phyloP scores from a whole-genome alignment of 2,888 invertebrate species.

The Drosophila meridionalis region DNA sequence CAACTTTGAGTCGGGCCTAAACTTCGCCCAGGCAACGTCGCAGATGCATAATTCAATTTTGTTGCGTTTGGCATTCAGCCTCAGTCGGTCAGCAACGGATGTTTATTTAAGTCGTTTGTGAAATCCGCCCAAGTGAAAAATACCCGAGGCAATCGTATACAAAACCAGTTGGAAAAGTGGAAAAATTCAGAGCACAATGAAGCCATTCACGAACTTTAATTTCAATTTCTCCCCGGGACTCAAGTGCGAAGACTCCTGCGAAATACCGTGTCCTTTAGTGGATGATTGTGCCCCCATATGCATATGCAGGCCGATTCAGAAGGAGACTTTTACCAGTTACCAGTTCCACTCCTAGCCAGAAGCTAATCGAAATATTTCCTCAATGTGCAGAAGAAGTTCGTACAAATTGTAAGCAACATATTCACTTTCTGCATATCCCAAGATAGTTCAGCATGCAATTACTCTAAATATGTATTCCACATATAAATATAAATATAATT shows the following conservation, averaged over 20 bases:
- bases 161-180: background rate
- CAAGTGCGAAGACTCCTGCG: conserved; percentile 27
- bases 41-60: conserved; percentile 36
- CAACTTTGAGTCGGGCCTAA: conserved; percentile 41
- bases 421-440: background rate
- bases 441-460: conserved; percentile 1
- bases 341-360: conserved; percentile 3
- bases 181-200: conserved; percentile 68
- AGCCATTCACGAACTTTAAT: conserved; percentile 82
- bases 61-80: conserved; percentile 32
- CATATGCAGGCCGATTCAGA: conserved; percentile 21
- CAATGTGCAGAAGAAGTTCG: conserved; percentile 2
- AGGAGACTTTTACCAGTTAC: background rate
- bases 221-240: conserved; percentile 83
- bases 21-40: conserved; percentile 16
- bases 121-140: conserved; percentile 15
- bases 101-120: conserved; percentile 22
- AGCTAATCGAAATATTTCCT: background rate
- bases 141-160: background rate
- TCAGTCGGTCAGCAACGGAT: conserved; percentile 34
- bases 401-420: conserved; percentile 5
- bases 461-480: conserved; percentile 1
- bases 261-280: conserved; percentile 19
- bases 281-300: conserved; percentile 26
- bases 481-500: too few relatives aligned